Evolutionary conservation across 2,888 invertebrate species (phyloP).

Genomic region (Phalangium opilio): DNA sequence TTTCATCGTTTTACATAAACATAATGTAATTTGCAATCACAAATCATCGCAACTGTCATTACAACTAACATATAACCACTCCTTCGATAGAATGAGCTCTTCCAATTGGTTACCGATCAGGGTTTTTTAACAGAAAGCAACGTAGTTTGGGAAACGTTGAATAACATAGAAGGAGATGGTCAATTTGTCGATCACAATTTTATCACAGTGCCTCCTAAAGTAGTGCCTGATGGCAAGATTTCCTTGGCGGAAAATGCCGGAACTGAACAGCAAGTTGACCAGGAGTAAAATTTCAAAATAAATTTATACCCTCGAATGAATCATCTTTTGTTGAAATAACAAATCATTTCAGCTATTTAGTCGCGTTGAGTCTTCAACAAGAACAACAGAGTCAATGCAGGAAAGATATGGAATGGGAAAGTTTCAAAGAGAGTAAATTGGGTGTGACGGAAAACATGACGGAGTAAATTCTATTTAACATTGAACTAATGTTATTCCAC

Average conservation of each 20-base stretch:
- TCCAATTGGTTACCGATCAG: conserved; percentile 40
- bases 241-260: conserved; percentile 20
- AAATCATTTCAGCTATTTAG: conserved; percentile 30
- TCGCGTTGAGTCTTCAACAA: conserved; percentile 35
- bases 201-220: conserved; percentile 26
- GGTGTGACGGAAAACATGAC: conserved; percentile 16
- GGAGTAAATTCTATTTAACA: conserved; percentile 21
- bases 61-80: no score
- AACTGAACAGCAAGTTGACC: conserved; percentile 29
- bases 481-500: no score
- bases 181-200: conserved; percentile 39
- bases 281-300: conserved; percentile 28
- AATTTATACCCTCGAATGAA: background rate
- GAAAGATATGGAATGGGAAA: conserved; percentile 22
- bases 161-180: conserved; percentile 39
- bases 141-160: conserved; percentile 42
- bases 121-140: conserved; percentile 37
- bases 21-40: conserved; percentile 30
- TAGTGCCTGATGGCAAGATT: conserved; percentile 12
- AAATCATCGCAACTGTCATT: no score
- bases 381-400: conserved; percentile 27
- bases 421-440: conserved; percentile 22
- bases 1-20: conserved; percentile 39
- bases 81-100: conserved; percentile 35
- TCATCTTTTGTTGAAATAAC: background rate